These are phyloP conservation scores for Ammodramus savannarum DNA, from an alignment of 2,113 vertebrate species.

Conservation along the genomic window DNA sequence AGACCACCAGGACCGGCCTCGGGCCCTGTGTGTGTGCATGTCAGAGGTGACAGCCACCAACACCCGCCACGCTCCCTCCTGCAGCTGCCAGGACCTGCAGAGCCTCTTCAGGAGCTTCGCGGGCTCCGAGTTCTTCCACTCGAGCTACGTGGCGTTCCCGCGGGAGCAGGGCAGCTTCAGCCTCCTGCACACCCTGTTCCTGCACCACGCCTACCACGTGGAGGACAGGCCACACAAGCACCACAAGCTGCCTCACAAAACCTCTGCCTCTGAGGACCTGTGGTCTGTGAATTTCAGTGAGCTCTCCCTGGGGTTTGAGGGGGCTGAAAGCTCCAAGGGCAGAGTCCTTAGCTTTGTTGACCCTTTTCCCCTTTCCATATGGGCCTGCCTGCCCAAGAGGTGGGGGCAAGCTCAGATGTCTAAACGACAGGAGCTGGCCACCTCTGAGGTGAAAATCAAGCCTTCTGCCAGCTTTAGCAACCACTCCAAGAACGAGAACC, in stretches of 20 bases:
- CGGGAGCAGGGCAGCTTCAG: slow-evolving; percentile 77
- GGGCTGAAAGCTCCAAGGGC: slow-evolving; percentile 84
- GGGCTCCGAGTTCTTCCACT: slow-evolving; percentile 80
- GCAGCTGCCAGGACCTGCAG: slow-evolving; percentile 72
- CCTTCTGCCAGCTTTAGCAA: slow-evolving; percentile 73
- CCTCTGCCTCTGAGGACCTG: slow-evolving; percentile 80
- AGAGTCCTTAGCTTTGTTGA: slow-evolving; percentile 84
- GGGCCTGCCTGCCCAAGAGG: slow-evolving; percentile 84
- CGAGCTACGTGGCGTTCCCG: slow-evolving; percentile 75
- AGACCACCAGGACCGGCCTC: slow-evolving; percentile 86
- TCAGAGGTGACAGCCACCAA: slow-evolving; percentile 84
- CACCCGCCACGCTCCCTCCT: slow-evolving; percentile 84
- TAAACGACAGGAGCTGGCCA: slow-evolving; percentile 18
- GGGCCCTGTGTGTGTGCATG: slow-evolving; percentile 72
- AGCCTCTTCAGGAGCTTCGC: slow-evolving; percentile 78
- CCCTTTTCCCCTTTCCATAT: slow-evolving; percentile 85
- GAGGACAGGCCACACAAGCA: slow-evolving; percentile 12
- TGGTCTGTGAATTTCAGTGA: slow-evolving; percentile 86
- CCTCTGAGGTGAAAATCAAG: slow-evolving; percentile 66
- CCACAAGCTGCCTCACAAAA: slow-evolving; percentile 14
- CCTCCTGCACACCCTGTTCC: slow-evolving; percentile 83
- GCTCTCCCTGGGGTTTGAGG: slow-evolving; percentile 85
- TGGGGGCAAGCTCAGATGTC: slow-evolving; percentile 66
- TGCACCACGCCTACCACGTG: slow-evolving; percentile 77
- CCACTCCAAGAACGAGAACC: slow-evolving; percentile 31